Base-by-base conservation (phyloP, 2,113 vertebrate genomes). In the Sinocyclocheilus anophthalmus region DNA sequence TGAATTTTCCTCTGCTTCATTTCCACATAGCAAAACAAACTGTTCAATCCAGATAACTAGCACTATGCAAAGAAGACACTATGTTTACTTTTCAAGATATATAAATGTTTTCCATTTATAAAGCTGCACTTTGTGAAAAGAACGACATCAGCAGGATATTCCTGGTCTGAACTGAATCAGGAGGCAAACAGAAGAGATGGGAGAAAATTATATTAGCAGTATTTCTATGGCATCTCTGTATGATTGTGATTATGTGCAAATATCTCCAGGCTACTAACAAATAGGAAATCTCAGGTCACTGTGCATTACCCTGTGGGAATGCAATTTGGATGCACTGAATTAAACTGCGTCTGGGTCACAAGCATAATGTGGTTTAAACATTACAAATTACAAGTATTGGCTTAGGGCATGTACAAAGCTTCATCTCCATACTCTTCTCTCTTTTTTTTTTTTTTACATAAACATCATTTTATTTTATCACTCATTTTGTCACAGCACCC, bases 211-310 rank as follows among this genome's bases (percentile, higher is more conserved):
- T 76, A n/a, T 48, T 76, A 63, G 24, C 24, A 63, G 61, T n/a
- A 63, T 63, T 39, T 39, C 18, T 20, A 9, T 70, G 33, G 33
- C 33, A 39, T 72, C 33, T 72, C 33, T 42, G 37, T 73, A 42
- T 73, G 37, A 73, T 11, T 73, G 37, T 73, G 70, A 73, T 45
- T 73, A n/a, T 45, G 70, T 72, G 69, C 69, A 72, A 72, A 73
- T 73, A 73, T 73, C 37, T 73, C 70, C 70, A 73, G 70, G 37
- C 16, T 39, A 18, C 69, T 22, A 22, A 72, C 69, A 72, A 37
- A 22, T 22, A 37, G 16, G 14, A 69, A 69, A 73, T 42, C 70
- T 22, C 70, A 42, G 69, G 37, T 72, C 20, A 72, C 37, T 73
- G 9, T 73, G 70, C 37, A 45, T 42, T 72, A 42, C 37, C 37